Conservation (phyloP, 1,140 invertebrate species). For the Globodera rostochiensis region DNA sequence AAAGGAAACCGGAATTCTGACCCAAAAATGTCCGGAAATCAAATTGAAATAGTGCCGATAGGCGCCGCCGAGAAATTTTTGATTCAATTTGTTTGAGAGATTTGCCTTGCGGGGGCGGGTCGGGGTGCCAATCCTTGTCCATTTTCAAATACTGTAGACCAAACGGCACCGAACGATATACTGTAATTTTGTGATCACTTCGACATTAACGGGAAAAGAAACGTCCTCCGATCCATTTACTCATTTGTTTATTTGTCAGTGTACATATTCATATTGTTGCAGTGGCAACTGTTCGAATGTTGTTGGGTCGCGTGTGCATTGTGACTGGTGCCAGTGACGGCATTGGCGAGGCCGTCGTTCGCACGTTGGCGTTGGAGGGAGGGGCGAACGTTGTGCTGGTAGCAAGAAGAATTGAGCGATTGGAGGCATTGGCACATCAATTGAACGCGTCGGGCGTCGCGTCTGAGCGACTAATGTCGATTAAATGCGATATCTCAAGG, state of each 20-base stretch:
- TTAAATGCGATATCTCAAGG: slow-evolving; percentile 52
- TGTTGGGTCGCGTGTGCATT: slow-evolving; percentile 54
- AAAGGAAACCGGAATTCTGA: too few species aligned
- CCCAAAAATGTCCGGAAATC: too few species aligned
- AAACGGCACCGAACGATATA: too few species aligned
- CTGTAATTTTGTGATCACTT: too few species aligned
- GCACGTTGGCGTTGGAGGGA: slow-evolving; percentile 51
- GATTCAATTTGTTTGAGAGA: too few species aligned
- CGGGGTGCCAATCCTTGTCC: too few species aligned
- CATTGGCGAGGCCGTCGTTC: slow-evolving; percentile 55
- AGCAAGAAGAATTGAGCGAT: slow-evolving; percentile 40
- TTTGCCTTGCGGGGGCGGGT: too few species aligned
- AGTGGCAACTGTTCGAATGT: slow-evolving; percentile 20
- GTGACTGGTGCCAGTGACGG: slow-evolving; percentile 58
- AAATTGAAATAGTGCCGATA: too few species aligned
- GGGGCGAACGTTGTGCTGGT: slow-evolving; percentile 55
- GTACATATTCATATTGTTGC: neutral
- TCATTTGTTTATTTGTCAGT: neutral
- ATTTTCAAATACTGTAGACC: too few species aligned
- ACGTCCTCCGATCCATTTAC: too few species aligned
- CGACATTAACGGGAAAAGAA: too few species aligned
- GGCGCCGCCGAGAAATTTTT: too few species aligned
- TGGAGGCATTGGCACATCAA: slow-evolving; percentile 36
- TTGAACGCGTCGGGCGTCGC: neutral
- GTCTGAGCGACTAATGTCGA: slow-evolving; percentile 30